A percentile compares a stretch with the other conserved stretches of the same genome.
These are phyloP conservation scores for Myrmophylax atrothorax DNA, from an alignment of 2,113 vertebrate species.

Conservation along the genomic window DNA sequence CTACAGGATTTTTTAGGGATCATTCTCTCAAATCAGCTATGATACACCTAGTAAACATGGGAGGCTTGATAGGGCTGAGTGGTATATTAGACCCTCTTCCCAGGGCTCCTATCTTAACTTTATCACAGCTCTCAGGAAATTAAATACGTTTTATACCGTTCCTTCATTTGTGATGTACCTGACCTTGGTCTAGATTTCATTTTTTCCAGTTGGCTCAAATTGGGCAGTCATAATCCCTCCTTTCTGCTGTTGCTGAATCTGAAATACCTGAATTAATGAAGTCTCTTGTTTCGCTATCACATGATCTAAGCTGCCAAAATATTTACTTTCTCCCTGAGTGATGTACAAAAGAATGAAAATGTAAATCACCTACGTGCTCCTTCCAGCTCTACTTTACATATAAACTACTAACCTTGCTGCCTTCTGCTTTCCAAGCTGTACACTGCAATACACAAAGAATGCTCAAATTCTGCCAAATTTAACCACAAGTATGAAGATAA, in stretches of 20 bases:
- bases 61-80: background rate
- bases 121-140: conserved; percentile 40
- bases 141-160: background rate
- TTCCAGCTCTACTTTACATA: background rate
- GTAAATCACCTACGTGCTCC: background rate
- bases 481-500: conserved; percentile 44
- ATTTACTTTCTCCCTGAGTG: conserved; percentile 31
- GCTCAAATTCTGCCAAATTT: conserved; percentile 31
- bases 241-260: conserved; percentile 15
- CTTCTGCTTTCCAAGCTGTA: background rate
- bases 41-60: background rate
- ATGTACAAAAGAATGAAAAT: conserved; percentile 10
- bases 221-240: background rate
- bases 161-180: background rate
- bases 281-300: background rate
- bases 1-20: background rate
- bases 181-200: background rate
- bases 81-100: background rate
- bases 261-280: conserved; percentile 36
- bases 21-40: background rate
- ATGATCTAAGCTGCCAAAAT: conserved; percentile 10
- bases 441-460: background rate
- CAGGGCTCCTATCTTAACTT: conserved; percentile 2
- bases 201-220: conserved; percentile 12
- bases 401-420: background rate